phyloP scores from a whole-genome alignment of 2,797 vertebrate genomes.

The Pampus argenteus region DNA sequence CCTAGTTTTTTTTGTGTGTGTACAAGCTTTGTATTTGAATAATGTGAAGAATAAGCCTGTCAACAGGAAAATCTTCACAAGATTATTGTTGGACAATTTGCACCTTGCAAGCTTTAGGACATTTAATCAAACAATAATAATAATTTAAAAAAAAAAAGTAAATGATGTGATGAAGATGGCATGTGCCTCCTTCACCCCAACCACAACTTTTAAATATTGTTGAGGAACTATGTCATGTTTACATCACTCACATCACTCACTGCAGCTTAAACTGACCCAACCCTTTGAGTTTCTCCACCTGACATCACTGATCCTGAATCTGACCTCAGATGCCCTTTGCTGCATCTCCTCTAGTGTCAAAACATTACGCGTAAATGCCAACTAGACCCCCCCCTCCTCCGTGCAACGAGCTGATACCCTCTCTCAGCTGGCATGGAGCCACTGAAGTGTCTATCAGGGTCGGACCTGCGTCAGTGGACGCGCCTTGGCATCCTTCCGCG shows the following conservation, averaged over 20 bases:
- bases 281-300: not conserved
- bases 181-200: too few species aligned
- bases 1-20: not conserved
- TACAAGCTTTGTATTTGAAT: too few species aligned
- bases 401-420: constrained; percentile 54
- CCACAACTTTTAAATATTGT: too few species aligned
- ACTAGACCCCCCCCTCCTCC: not conserved
- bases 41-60: too few species aligned
- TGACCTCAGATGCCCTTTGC: constrained; percentile 4
- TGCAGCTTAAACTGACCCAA: too few species aligned
- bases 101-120: not conserved
- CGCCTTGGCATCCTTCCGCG: constrained; percentile 13
- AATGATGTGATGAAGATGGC: too few species aligned
- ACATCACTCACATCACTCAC: too few species aligned
- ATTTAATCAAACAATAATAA: too few species aligned
- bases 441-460: constrained; percentile 39
- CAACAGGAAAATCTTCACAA: too few species aligned
- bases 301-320: not conserved
- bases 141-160: too few species aligned
- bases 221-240: not conserved
- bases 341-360: not conserved
- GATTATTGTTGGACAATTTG: too few species aligned
- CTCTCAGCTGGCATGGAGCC: constrained; percentile 25
- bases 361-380: not conserved
- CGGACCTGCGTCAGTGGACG: constrained; percentile 31